Evolutionary conservation across 2,888 invertebrate species (phyloP).

Genomic region (Geotrupes spiniger): DNA sequence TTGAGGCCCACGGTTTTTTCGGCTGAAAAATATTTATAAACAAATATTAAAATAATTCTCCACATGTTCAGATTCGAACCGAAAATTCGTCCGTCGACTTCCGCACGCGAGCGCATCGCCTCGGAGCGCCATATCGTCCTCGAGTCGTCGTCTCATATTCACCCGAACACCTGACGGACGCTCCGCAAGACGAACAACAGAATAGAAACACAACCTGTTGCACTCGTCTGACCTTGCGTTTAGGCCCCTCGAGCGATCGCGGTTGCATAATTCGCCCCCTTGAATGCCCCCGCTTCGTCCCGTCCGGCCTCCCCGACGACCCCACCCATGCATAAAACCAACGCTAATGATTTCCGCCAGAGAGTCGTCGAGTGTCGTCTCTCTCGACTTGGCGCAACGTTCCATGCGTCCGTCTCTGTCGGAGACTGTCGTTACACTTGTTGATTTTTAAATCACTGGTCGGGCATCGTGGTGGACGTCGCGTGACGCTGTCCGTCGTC

Average conservation of each 20-base stretch:
- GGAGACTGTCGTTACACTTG: slow-evolving; percentile 11
- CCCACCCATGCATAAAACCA: slow-evolving; percentile 23
- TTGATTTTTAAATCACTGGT: slow-evolving; percentile 16
- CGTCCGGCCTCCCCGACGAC: slow-evolving; percentile 10
- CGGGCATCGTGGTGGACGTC: too few relatives aligned
- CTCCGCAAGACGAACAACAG: background rate
- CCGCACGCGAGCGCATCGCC: too few relatives aligned
- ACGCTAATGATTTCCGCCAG: slow-evolving; percentile 29
- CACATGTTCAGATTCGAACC: too few relatives aligned
- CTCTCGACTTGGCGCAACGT: background rate
- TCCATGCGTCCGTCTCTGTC: background rate
- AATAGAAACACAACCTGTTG: slow-evolving; percentile 28
- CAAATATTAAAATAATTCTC: too few relatives aligned
- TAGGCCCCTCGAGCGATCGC: slow-evolving; percentile 26
- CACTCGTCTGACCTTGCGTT: slow-evolving; percentile 31
- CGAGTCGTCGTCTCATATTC: too few relatives aligned
- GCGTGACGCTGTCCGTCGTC: too few relatives aligned
- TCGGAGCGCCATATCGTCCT: too few relatives aligned
- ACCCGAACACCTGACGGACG: slow-evolving; percentile 1
- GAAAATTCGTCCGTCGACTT: too few relatives aligned
- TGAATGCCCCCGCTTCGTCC: slow-evolving; percentile 17
- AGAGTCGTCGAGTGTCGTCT: background rate
- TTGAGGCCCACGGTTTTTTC: too few relatives aligned
- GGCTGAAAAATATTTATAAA: too few relatives aligned
- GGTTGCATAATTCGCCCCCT: slow-evolving; percentile 31